phyloP scores from a whole-genome alignment of 2,888 invertebrate species.

The Cyclophora albipunctata region DNA sequence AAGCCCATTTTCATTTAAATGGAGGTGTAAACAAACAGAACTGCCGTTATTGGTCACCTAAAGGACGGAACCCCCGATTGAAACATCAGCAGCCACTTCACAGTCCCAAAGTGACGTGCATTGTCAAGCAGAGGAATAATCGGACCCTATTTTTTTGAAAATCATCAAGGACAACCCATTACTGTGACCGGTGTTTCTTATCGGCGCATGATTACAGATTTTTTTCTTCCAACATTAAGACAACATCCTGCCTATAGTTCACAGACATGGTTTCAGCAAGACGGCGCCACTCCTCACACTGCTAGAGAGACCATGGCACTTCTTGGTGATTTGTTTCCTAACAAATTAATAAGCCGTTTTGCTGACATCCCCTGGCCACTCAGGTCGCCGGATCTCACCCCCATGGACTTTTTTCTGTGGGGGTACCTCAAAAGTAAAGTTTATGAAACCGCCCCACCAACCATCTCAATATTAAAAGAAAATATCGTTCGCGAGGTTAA shows the following conservation, averaged over 20 bases:
- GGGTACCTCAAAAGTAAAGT: constrained; percentile 10
- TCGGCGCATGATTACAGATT: too few relatives aligned
- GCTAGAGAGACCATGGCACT: too few relatives aligned
- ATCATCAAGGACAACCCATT: too few relatives aligned
- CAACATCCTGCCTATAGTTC: too few relatives aligned
- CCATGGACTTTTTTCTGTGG: constrained; percentile 13
- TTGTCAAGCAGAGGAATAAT: constrained; percentile 17
- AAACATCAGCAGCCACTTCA: constrained; percentile 18
- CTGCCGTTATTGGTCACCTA: constrained; percentile 16
- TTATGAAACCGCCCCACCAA: constrained; percentile 3
- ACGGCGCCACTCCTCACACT: too few relatives aligned
- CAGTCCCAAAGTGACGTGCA: constrained; percentile 15
- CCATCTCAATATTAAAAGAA: constrained; percentile 3
- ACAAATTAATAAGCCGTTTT: constrained; percentile 3
- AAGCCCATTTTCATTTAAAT: constrained; percentile 16
- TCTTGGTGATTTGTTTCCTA: too few relatives aligned
- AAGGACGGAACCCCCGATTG: constrained; percentile 10
- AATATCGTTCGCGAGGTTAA: not conserved
- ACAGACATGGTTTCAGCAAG: too few relatives aligned
- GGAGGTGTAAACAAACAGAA: constrained; percentile 18
- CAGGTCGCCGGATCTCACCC: constrained; percentile 16
- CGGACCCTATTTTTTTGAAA: not conserved
- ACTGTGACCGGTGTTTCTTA: too few relatives aligned
- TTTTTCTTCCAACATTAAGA: too few relatives aligned
- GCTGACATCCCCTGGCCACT: constrained; percentile 15